Percentiles rank a stretch among this genome's conserved stretches.
Conservation (phyloP, 1,140 invertebrate species). For the Rhyacophila brunnea region DNA sequence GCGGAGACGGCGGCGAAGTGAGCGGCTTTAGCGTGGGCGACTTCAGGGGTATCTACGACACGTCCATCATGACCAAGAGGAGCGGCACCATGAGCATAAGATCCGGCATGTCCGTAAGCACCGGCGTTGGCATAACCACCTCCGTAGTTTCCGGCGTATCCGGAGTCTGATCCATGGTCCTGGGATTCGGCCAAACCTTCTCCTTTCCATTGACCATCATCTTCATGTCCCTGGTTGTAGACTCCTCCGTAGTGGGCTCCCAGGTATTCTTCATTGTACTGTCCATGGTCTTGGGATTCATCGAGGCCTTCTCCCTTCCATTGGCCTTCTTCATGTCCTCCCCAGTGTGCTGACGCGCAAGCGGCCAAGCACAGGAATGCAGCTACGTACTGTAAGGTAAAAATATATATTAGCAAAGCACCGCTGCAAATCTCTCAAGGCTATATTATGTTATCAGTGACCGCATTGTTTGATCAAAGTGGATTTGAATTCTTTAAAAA, state of each 20-base stretch:
- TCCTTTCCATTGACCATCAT: too few relatives aligned
- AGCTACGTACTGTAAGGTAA: slow-evolving; percentile 15
- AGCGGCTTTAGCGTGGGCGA: slow-evolving; percentile 51
- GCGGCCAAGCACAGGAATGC: slow-evolving; percentile 23
- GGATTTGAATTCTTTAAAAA: too few relatives aligned
- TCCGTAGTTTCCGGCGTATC: not conserved
- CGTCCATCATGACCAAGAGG: slow-evolving; percentile 26
- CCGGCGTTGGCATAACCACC: too few relatives aligned
- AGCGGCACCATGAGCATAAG: slow-evolving; percentile 25
- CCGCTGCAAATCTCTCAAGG: too few relatives aligned
- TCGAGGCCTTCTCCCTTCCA: slow-evolving; percentile 23
- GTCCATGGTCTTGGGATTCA: slow-evolving; percentile 27
- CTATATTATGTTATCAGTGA: too few relatives aligned
- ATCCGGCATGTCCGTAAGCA: too few relatives aligned
- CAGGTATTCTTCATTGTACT: slow-evolving; percentile 1
- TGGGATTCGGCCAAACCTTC: too few relatives aligned
- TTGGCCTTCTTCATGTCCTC: slow-evolving; percentile 14
- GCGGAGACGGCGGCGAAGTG: slow-evolving; percentile 38
- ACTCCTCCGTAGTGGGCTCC: not conserved
- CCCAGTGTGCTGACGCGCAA: slow-evolving; percentile 10
- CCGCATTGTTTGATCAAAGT: too few relatives aligned
- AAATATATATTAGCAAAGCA: too few relatives aligned
- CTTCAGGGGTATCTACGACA: slow-evolving; percentile 54
- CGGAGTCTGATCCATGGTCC: too few relatives aligned
- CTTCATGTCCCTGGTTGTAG: not conserved